Percentiles rank a stretch among this genome's conserved stretches.
Conservation (phyloP, 2,797 vertebrate genomes). For the Dallia pectoralis region DNA sequence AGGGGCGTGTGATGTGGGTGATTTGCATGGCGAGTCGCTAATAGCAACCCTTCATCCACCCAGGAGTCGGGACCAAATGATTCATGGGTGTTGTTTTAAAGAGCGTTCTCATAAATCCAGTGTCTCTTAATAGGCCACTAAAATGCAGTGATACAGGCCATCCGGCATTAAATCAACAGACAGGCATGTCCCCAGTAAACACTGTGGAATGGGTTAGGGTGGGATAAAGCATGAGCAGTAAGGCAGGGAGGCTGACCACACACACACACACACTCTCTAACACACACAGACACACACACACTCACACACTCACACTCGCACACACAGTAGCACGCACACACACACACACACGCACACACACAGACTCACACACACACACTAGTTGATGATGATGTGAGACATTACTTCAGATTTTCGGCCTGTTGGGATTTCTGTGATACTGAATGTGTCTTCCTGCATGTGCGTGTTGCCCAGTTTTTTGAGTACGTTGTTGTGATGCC, state of each 20-base stretch:
- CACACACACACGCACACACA: constrained; percentile 19
- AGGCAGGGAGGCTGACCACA: neutral
- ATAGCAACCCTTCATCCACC: constrained; percentile 24
- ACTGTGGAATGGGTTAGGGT: constrained; percentile 38
- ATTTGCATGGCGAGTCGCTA: constrained; percentile 72
- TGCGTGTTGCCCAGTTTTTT: neutral
- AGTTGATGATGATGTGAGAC: neutral
- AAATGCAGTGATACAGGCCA: constrained; percentile 67
- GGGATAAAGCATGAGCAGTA: neutral
- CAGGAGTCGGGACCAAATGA: constrained; percentile 35
- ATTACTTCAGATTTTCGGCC: neutral
- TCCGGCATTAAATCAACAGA: constrained; percentile 65
- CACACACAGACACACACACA: neutral
- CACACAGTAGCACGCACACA: neutral
- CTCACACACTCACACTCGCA: neutral
- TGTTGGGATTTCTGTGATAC: neutral
- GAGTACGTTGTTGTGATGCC: constrained; percentile 13
- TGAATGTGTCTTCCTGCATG: neutral
- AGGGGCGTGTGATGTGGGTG: constrained; percentile 60
- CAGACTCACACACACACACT: constrained; percentile 14
- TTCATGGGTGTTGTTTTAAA: constrained; percentile 65
- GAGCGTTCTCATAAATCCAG: constrained; percentile 65
- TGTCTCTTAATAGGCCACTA: constrained; percentile 68
- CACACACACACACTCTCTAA: constrained; percentile 18
- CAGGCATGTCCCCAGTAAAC: constrained; percentile 49